These are phyloP conservation scores for Verasper variegatus DNA, from an alignment of 2,113 vertebrate species.

Conservation along the genomic window DNA sequence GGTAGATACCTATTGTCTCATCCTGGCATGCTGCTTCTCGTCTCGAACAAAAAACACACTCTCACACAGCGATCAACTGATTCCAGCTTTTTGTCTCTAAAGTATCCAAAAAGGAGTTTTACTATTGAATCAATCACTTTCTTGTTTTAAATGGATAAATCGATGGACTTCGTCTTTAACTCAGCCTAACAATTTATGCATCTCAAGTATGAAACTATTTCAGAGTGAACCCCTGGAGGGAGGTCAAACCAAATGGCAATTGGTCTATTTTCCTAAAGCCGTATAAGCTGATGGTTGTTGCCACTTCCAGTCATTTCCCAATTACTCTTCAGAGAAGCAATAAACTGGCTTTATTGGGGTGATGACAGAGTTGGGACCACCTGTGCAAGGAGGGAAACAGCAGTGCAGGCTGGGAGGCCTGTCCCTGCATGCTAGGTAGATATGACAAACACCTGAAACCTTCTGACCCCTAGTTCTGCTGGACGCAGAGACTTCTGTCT, in stretches of 20 bases:
- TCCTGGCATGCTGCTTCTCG: conserved; percentile 65
- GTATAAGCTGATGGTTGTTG: conserved; percentile 34
- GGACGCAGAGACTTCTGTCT: conserved; percentile 45
- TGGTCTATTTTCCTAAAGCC: conserved; percentile 22
- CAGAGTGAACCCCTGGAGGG: conserved; percentile 36
- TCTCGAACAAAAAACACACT: conserved; percentile 43
- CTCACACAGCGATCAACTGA: conserved; percentile 34
- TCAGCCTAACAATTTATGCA: background rate
- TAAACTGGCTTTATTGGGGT: conserved; percentile 69
- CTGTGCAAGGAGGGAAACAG: conserved; percentile 42
- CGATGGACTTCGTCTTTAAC: background rate
- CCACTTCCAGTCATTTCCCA: conserved; percentile 50
- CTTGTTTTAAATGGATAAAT: background rate
- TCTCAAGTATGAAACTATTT: conserved; percentile 8
- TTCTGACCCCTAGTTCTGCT: conserved; percentile 52
- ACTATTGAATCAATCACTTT: background rate
- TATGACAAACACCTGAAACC: conserved; percentile 57
- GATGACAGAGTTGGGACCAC: conserved; percentile 64
- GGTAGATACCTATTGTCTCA: conserved; percentile 51
- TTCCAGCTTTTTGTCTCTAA: conserved; percentile 30
- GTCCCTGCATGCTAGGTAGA: conserved; percentile 56
- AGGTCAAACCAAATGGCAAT: conserved; percentile 30
- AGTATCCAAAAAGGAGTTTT: background rate
- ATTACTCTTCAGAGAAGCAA: conserved; percentile 53
- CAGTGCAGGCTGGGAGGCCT: conserved; percentile 37